Percentiles rank a stretch among this genome's conserved stretches.
Evolutionary conservation across 2,888 invertebrate species (phyloP).

Genomic region (Atrina japonica): DNA sequence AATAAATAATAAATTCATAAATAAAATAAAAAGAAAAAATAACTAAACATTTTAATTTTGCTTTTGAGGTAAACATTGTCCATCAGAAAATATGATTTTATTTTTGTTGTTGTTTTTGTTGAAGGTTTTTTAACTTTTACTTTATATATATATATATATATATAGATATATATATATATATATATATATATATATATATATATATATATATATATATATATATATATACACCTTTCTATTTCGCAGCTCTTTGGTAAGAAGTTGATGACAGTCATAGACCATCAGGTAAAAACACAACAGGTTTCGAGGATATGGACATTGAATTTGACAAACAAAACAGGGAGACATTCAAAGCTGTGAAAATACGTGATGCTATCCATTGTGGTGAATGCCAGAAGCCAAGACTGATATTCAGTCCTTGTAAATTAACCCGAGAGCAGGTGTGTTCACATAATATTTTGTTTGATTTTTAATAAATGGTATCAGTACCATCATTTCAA

Average conservation of each 20-base stretch:
- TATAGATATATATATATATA: too few species aligned
- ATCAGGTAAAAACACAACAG: background rate
- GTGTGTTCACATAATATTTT: background rate
- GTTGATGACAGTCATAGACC: constrained; percentile 27
- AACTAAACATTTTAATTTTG: too few species aligned
- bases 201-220: too few species aligned
- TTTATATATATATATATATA: too few species aligned
- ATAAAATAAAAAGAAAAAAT: too few species aligned
- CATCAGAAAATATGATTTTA: too few species aligned
- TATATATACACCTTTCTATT: too few species aligned
- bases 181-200: too few species aligned
- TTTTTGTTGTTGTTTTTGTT: too few species aligned
- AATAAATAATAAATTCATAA: too few species aligned
- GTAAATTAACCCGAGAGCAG: constrained; percentile 17
- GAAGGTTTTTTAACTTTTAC: too few species aligned
- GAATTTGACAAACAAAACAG: constrained; percentile 23
- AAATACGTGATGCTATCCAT: constrained; percentile 19
- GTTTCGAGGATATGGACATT: background rate
- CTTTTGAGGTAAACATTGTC: background rate
- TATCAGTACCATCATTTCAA: background rate
- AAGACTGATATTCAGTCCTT: constrained; percentile 11
- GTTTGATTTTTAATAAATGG: too few species aligned
- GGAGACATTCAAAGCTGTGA: constrained; percentile 19
- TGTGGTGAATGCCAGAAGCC: constrained; percentile 30
- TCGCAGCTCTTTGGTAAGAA: constrained; percentile 21